phyloP scores from a whole-genome alignment of 2,113 vertebrate genomes.

The Muntiacus muntjak region DNA sequence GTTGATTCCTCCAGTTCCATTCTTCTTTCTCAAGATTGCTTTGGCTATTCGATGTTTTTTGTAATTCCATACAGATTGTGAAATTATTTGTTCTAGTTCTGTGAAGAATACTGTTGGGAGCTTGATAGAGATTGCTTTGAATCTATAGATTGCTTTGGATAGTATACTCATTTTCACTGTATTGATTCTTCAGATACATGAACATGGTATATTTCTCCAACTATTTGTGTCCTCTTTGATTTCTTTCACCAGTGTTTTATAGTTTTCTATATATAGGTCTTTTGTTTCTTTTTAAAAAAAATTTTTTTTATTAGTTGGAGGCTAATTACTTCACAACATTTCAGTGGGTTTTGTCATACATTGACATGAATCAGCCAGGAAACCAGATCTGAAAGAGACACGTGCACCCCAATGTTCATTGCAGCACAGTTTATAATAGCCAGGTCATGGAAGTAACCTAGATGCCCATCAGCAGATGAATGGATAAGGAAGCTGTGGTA shows the following conservation, averaged over 20 bases:
- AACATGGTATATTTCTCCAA: neutral
- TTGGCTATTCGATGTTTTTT: neutral
- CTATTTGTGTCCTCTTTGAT: neutral
- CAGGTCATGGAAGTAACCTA: no score
- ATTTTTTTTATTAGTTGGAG: no score
- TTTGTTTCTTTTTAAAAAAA: no score
- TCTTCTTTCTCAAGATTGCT: neutral
- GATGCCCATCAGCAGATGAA: no score
- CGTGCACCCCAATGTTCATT: no score
- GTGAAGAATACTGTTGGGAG: neutral
- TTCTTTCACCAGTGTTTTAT: neutral
- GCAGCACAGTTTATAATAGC: no score
- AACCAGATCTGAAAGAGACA: no score
- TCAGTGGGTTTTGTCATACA: no score
- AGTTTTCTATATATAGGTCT: no score
- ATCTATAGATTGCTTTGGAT: neutral
- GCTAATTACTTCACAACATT: no score
- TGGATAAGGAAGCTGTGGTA: no score
- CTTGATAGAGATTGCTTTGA: neutral
- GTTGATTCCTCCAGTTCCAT: neutral
- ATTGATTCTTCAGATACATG: neutral
- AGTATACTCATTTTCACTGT: neutral
- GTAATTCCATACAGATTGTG: neutral
- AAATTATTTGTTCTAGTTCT: neutral
- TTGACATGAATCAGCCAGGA: no score